Evolutionary conservation across 2,113 vertebrate species (phyloP).

Genomic region (zebrafish (Danio rerio)): GRCz12tu NC_133181.1:3810001-3810500

Average conservation of each 20-base stretch:
- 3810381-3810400: constrained; percentile 37
- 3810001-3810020: constrained; percentile 58
- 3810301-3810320: constrained; percentile 38
- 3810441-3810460: constrained; percentile 35
- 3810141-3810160: constrained; percentile 59
- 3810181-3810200: constrained; percentile 57
- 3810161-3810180: constrained; percentile 51
- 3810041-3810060: constrained; percentile 49
- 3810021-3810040: constrained; percentile 50
- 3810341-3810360: constrained; percentile 47
- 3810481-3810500: neutral
- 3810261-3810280: constrained; percentile 48
- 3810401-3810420: constrained; percentile 49
- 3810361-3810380: constrained; percentile 38
- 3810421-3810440: constrained; percentile 45
- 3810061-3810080: constrained; percentile 33
- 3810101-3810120: constrained; percentile 4
- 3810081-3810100: constrained; percentile 32
- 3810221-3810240: constrained; percentile 57
- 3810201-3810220: constrained; percentile 38
- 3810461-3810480: constrained; percentile 29
- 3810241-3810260: constrained; percentile 57
- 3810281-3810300: constrained; percentile 33
- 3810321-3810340: constrained; percentile 35
- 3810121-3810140: constrained; percentile 33